Base-by-base conservation (phyloP, 2,797 vertebrate genomes). In the Scyliorhinus canicula region DNA sequence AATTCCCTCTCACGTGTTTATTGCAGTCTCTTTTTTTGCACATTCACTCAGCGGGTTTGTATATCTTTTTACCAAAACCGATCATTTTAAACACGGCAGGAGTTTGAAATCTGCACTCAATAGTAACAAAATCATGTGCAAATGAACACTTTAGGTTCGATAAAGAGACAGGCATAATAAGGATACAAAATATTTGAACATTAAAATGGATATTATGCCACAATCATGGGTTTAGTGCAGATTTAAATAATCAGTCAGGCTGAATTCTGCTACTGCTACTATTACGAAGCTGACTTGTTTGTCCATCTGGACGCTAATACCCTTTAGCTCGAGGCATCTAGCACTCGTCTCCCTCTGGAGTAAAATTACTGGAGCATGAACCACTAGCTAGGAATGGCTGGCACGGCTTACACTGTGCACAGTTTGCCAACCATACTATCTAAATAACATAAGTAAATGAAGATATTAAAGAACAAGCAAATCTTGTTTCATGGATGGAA, bases 401-500 rank as follows among this genome's bases (percentile, higher is more conserved):
- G 67, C 63, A 94, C 7, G 14, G 67, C 44, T 52, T 52, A 21
- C 24, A 40, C 67, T 71, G 40, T 26, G 16, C 63, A 14, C 63
- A 93, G 91, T 44, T 65, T 93, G 93, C 50, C n/a, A 55, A 67
- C 63, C 9, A 74, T 12, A 52, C 28, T 52, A 35, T 50, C 14
- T 71, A 71, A 93, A 91, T 40, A 91, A 60, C 57, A 91, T 44
- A 94, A 52, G 47, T 94, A 21, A 94, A 94, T 94, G 31, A 69
- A 74, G 65, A 71, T 93, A 52, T 69, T 7, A 94, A 91, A 52
- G 65, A 74, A 94, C 47, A 74, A 74, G 93, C 67, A 47, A 74
- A 52, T 28, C 63, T 71, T 74, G 47, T 55, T 71, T 91, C 40
- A 44, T 40, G 88, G 88, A 44, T 44, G n/a, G 93, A 74, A 52